Evolutionary conservation across 1,140 invertebrate species (phyloP), one percentile per base, ranked within the genome.

Genomic region (Ladona fulva): DNA sequence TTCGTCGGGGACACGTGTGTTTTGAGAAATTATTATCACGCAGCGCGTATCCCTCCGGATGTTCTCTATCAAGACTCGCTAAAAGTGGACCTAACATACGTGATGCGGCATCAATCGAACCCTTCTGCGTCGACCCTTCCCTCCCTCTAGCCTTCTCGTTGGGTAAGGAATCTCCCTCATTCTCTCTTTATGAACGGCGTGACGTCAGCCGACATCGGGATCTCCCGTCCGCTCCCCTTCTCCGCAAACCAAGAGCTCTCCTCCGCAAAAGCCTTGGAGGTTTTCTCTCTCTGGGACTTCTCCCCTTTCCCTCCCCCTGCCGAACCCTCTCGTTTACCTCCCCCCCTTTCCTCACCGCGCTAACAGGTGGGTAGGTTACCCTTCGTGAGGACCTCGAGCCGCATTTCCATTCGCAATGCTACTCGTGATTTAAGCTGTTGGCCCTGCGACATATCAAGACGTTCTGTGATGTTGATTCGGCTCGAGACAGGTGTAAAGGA

Each of bases 121-220:
- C 14, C 52, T 12, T 6, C 52, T 66, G 52, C 52, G 52, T 22
- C 52, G 52, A 66, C 52, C 14, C 52, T 66, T 22, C n/a, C 52
- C 52, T 22, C 16, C 52, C 52, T 66, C 52, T 22, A 19, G 16
- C 52, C 14, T 22, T 66, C 16, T 22, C 52, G 52, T 66, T 22
- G 52, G 52, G 52, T 19, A 66, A 66, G 52, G 52, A 66, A 66
- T 66, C 52, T 66, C 52, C 52, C 52, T 66, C 52, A 66, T 66
- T 66, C 52, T 66, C 52, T 66, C 52, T 66, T 66, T 66, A 66
- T 66, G 52, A 66, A 66, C 52, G 52, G 52, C 52, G 52, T 66
- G 52, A 66, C 52, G 52, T 66, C 52, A 66, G 52, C 3, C 52
- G 52, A 66, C 52, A 66, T 66, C 52, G 52, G 52, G 52, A 66